Conservation (phyloP, 2,797 vertebrate species). For the Microtus agrestis region DNA sequence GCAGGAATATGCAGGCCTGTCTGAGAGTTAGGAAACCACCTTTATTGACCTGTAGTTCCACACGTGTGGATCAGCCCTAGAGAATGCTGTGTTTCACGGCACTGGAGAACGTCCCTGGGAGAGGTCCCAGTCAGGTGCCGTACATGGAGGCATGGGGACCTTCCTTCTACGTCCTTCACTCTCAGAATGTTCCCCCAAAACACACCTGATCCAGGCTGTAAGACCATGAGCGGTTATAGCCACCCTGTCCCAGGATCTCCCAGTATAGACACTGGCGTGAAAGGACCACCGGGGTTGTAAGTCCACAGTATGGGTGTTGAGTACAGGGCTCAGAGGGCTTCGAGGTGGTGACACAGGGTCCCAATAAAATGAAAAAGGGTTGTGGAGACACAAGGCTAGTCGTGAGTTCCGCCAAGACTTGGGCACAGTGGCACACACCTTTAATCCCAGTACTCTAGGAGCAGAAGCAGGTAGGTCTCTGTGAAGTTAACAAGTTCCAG, state of each 20-base stretch:
- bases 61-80: fast-evolving
- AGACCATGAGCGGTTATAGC: too few relatives aligned
- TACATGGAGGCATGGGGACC: not conserved
- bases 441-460: not conserved
- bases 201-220: not conserved
- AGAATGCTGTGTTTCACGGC: too few relatives aligned
- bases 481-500: not conserved
- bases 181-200: not conserved
- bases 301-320: not conserved
- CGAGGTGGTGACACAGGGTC: not conserved
- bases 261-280: fast-evolving
- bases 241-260: not conserved
- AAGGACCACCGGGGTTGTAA: fast-evolving
- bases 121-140: not conserved
- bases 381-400: not conserved
- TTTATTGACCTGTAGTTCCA: not conserved
- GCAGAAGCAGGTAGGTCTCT: not conserved
- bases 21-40: fast-evolving
- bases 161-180: not conserved
- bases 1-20: too few relatives aligned
- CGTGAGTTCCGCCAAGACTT: not conserved
- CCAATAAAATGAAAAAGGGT: fast-evolving
- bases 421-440: too few relatives aligned
- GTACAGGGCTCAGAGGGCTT: not conserved
- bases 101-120: not conserved